Percentiles rank a stretch among this genome's conserved stretches.
Conservation (phyloP, 2,113 vertebrate species). For the Etheostoma spectabile region DNA sequence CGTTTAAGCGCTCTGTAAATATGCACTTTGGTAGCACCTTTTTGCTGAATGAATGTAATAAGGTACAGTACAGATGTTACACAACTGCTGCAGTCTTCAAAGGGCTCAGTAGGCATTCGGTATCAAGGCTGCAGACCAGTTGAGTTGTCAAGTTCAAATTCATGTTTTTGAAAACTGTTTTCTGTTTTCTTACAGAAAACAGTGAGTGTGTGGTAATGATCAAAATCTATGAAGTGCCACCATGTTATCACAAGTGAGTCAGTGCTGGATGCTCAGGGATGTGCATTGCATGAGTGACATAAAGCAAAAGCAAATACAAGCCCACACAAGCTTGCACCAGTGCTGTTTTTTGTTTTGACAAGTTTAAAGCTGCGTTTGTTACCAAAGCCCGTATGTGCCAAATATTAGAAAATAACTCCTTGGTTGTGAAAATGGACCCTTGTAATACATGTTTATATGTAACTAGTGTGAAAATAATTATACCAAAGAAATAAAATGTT, state of each 20-base stretch:
- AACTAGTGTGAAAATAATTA: constrained; percentile 61
- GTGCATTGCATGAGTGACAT: not conserved
- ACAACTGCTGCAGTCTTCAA: constrained; percentile 21
- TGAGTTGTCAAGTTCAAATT: not conserved
- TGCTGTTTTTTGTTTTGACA: constrained; percentile 10
- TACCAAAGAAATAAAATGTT: constrained; percentile 76
- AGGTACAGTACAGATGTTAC: constrained; percentile 28
- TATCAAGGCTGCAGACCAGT: constrained; percentile 5
- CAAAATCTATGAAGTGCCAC: constrained; percentile 21
- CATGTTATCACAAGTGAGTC: not conserved
- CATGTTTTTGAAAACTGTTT: not conserved
- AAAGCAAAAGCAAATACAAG: constrained; percentile 11
- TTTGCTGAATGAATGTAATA: constrained; percentile 51
- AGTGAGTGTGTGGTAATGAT: not conserved
- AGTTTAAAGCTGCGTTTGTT: constrained; percentile 33
- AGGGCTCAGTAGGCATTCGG: not conserved
- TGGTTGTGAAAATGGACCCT: constrained; percentile 1
- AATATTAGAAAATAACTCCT: constrained; percentile 19
- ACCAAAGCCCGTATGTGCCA: constrained; percentile 54
- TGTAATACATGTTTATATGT: constrained; percentile 74
- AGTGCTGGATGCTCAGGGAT: constrained; percentile 32
- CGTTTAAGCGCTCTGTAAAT: constrained; percentile 62
- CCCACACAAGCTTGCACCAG: constrained; percentile 4
- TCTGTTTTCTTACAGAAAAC: not conserved
- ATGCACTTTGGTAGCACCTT: constrained; percentile 68